A percentile compares a stretch with the other conserved stretches of the same genome.
Conservation (phyloP, 1,140 invertebrate species). For the Luehdorfia chinensis region DNA sequence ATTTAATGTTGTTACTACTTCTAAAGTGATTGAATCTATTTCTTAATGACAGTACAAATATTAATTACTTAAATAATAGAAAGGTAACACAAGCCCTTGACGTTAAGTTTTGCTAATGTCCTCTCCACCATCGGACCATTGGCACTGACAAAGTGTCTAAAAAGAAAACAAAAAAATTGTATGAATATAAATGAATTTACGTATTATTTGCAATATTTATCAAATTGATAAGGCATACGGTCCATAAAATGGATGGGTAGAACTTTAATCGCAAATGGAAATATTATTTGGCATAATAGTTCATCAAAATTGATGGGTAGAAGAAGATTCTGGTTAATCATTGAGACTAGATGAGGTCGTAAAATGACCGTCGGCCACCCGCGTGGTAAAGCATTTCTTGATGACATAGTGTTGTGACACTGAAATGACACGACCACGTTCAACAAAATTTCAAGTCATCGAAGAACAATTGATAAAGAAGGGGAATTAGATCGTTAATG, state of each 20-base stretch:
- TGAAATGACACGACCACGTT: background rate
- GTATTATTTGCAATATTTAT: background rate
- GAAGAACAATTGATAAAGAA: constrained; percentile 3
- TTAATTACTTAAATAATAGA: too few relatives aligned
- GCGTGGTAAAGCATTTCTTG: background rate
- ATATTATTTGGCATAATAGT: constrained; percentile 7
- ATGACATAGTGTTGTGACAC: constrained; percentile 12
- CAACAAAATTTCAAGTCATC: background rate
- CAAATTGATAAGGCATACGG: too few relatives aligned
- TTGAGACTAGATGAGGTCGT: constrained; percentile 5
- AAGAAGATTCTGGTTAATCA: constrained; percentile 2
- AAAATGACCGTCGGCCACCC: constrained; percentile 10
- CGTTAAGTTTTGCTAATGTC: too few relatives aligned
- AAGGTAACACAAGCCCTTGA: too few relatives aligned
- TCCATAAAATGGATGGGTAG: background rate
- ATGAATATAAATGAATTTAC: background rate
- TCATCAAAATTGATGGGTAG: too few relatives aligned
- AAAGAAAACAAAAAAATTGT: too few relatives aligned
- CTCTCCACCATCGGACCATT: too few relatives aligned
- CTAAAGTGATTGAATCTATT: too few relatives aligned
- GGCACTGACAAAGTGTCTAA: too few relatives aligned
- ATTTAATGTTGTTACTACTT: too few relatives aligned
- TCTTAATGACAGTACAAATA: too few relatives aligned
- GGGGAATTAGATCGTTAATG: too few relatives aligned
- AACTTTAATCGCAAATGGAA: background rate